Evolutionary conservation across 2,888 invertebrate species (phyloP).

Genomic region (Odontocerum albicorne): DNA sequence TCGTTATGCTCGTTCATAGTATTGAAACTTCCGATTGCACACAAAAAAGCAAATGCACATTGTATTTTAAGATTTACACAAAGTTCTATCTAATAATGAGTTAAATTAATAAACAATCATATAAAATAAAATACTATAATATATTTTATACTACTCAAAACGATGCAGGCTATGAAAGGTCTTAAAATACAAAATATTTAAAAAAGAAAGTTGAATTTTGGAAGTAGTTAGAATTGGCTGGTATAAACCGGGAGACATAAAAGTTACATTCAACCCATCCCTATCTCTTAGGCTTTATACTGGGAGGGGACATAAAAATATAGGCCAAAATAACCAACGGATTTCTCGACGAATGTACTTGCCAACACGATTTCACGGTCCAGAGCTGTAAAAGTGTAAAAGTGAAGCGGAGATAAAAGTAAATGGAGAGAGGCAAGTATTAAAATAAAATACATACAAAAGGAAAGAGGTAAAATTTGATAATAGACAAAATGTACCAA

Average conservation of each 20-base stretch:
- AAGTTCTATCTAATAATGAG: too few relatives aligned
- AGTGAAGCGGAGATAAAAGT: constrained; percentile 4
- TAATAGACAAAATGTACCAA: too few relatives aligned
- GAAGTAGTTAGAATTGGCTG: neutral
- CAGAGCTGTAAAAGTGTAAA: neutral
- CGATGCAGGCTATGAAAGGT: too few relatives aligned
- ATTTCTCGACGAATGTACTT: neutral
- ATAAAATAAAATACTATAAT: too few relatives aligned
- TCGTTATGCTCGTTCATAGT: too few relatives aligned
- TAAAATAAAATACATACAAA: neutral
- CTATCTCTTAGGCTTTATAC: constrained; percentile 15
- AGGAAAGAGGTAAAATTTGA: neutral
- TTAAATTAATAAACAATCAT: too few relatives aligned
- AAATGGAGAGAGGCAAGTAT: neutral
- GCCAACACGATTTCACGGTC: neutral
- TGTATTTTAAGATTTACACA: too few relatives aligned
- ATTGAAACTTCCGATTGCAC: too few relatives aligned
- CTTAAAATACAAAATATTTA: too few relatives aligned
- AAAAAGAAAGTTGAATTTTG: neutral
- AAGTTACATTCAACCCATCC: constrained; percentile 2
- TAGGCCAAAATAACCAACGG: constrained; percentile 10
- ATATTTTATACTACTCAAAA: too few relatives aligned
- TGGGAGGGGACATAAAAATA: constrained; percentile 25
- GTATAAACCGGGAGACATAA: constrained; percentile 10
- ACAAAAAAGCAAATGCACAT: too few relatives aligned